Evolutionary conservation across 1,140 invertebrate species (phyloP).

Genomic region (Polyergus mexicanus): DNA sequence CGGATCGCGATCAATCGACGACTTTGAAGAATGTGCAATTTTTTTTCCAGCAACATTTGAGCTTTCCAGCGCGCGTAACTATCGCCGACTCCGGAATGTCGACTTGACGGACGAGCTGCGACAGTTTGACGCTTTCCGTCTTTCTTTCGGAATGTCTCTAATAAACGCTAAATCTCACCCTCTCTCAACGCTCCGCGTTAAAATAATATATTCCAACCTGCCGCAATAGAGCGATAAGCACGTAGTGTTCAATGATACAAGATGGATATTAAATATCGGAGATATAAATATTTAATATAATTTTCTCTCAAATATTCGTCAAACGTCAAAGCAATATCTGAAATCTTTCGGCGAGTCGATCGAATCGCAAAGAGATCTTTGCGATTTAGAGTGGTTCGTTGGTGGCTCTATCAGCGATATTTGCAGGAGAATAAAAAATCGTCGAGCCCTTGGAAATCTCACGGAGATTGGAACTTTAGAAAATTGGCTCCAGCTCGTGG

Average conservation of each 20-base stretch:
- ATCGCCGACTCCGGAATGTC: background rate
- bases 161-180: background rate
- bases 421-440: background rate
- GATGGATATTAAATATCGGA: background rate
- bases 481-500: constrained; percentile 35
- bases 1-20: background rate
- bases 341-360: background rate
- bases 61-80: background rate
- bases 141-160: background rate
- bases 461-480: constrained; percentile 51
- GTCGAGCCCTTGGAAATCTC: background rate
- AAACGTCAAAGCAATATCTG: background rate
- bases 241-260: background rate
- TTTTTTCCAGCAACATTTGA: constrained; percentile 16
- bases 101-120: background rate
- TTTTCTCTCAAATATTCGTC: background rate
- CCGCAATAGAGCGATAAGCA: background rate
- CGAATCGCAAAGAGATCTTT: background rate
- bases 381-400: background rate
- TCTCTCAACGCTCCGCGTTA: background rate
- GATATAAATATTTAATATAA: background rate
- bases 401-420: constrained; percentile 16
- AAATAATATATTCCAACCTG: background rate
- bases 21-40: constrained; percentile 37
- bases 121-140: background rate